Percentiles rank a stretch among this genome's conserved stretches.
Evolutionary conservation across 2,888 invertebrate genomes (phyloP).

Genomic region (Drosophila multiciliata): DNA sequence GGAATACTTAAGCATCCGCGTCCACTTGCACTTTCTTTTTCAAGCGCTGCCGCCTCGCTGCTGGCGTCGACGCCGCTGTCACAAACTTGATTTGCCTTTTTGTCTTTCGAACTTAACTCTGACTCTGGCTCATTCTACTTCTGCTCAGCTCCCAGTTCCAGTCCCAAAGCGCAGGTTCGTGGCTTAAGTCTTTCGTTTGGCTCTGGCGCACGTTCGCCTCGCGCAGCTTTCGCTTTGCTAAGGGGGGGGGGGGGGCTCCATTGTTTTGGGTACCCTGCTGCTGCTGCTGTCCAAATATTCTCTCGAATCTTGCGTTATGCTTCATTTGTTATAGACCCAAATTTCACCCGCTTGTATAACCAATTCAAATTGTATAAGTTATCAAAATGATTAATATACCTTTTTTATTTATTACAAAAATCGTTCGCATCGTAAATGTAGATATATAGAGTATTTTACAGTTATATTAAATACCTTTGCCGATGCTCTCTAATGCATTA

Average conservation of each 20-base stretch:
- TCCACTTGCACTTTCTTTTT: conserved; percentile 84
- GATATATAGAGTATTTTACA: not conserved
- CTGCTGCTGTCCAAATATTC: conserved; percentile 45
- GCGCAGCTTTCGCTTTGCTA: conserved; percentile 70
- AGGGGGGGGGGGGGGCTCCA: conserved; percentile 39
- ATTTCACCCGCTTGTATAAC: conserved; percentile 58
- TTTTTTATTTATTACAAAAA: not conserved
- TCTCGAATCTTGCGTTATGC: conserved; percentile 32
- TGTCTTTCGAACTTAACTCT: conserved; percentile 18
- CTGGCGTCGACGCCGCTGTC: conserved; percentile 35
- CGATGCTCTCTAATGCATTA: not conserved
- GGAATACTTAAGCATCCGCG: conserved; percentile 84
- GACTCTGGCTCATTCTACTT: conserved; percentile 60
- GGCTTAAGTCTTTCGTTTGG: conserved; percentile 76
- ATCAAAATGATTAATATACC: conserved; percentile 7
- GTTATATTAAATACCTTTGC: not conserved
- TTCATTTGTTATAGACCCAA: conserved; percentile 25
- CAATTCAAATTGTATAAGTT: conserved; percentile 48
- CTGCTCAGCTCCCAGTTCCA: conserved; percentile 47
- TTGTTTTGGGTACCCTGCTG: conserved; percentile 42
- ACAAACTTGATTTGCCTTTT: conserved; percentile 46
- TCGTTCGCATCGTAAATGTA: not conserved
- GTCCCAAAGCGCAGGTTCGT: conserved; percentile 59
- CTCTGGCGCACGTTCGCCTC: conserved; percentile 55
- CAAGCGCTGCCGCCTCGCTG: conserved; percentile 56